Evolutionary conservation across 2,797 vertebrate species (phyloP).

Genomic region (Cuculus canorus): DNA sequence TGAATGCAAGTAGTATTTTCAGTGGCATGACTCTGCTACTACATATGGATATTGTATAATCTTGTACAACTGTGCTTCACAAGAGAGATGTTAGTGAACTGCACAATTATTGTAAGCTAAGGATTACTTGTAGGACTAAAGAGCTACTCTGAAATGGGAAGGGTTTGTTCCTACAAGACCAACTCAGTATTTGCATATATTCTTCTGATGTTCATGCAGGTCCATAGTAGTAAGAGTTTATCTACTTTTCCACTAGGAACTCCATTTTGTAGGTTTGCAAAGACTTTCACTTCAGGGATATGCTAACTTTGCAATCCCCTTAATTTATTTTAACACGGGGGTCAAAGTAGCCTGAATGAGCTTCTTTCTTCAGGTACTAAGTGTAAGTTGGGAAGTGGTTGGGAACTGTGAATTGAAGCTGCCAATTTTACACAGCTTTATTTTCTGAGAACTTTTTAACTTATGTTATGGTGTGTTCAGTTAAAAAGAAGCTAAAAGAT

Average conservation of each 20-base stretch:
- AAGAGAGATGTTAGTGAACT: not conserved
- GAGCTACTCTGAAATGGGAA: not conserved
- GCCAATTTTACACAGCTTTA: not conserved
- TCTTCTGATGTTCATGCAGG: not conserved
- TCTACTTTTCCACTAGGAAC: not conserved
- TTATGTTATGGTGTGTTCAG: not conserved
- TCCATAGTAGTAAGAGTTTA: not conserved
- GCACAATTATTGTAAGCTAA: not conserved
- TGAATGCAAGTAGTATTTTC: not conserved
- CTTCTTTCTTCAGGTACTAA: not conserved
- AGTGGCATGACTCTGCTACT: not conserved
- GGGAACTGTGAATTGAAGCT: not conserved
- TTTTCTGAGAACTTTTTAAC: not conserved
- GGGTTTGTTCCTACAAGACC: not conserved
- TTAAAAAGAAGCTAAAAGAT: not conserved
- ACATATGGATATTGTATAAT: not conserved
- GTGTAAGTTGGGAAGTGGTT: not conserved
- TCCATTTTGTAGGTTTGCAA: not conserved
- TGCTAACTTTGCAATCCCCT: not conserved
- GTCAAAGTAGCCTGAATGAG: not conserved
- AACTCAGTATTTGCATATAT: not conserved
- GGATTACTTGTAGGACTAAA: not conserved
- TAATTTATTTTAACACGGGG: not conserved
- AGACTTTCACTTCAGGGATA: not conserved
- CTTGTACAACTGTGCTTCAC: not conserved